phyloP scores from a whole-genome alignment of 2,888 invertebrate genomes.

The Caenorhabditis zanzibari region DNA sequence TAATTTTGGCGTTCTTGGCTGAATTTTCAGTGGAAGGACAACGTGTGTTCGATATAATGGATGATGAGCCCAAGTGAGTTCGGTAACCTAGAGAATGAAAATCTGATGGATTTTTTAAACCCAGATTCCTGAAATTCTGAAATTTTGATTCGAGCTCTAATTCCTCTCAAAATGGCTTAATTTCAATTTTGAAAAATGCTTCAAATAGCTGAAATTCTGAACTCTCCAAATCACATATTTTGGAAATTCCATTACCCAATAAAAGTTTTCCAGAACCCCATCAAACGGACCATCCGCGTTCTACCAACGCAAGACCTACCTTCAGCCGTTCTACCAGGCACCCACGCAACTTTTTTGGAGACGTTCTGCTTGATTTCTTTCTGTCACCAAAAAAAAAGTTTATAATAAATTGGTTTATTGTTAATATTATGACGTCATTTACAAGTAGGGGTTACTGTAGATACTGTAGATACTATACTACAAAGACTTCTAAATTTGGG shows the following conservation, averaged over 20 bases:
- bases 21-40: constrained; percentile 22
- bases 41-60: constrained; percentile 60
- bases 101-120: not conserved
- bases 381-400: too few relatives aligned
- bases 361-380: not conserved
- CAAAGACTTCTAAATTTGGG: constrained; percentile 53
- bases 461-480: constrained; percentile 37
- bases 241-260: not conserved
- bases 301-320: constrained; percentile 52
- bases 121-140: not conserved
- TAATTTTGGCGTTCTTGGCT: not conserved
- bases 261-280: constrained; percentile 5
- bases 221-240: not conserved
- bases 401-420: constrained; percentile 29
- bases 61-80: constrained; percentile 47
- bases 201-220: not conserved
- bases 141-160: not conserved
- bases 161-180: too few relatives aligned
- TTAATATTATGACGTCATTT: not conserved
- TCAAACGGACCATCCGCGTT: constrained; percentile 36
- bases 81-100: not conserved
- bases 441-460: too few relatives aligned
- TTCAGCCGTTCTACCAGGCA: constrained; percentile 48
- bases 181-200: not conserved
- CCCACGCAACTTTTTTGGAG: constrained; percentile 45